Percentiles rank a stretch among this genome's conserved stretches.
Conservation (phyloP, 1,140 invertebrate genomes). For the Drosophila paulistorum region DNA sequence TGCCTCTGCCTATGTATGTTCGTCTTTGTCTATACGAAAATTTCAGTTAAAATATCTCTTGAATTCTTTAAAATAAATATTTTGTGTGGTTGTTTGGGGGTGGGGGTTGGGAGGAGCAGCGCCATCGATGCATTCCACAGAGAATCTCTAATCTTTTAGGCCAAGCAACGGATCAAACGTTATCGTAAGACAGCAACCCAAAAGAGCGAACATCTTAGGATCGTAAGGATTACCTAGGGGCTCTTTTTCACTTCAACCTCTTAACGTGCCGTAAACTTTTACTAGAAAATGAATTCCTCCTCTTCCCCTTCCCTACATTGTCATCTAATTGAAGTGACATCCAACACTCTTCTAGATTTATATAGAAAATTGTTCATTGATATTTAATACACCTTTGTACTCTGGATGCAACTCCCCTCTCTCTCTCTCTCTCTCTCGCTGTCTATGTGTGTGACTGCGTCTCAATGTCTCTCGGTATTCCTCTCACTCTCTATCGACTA, state of each 20-base stretch:
- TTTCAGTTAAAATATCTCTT: background rate
- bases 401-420: background rate
- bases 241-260: too few relatives aligned
- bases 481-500: conserved; percentile 9
- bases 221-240: too few relatives aligned
- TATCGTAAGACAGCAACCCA: too few relatives aligned
- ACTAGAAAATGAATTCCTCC: too few relatives aligned
- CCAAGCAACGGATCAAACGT: too few relatives aligned
- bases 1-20: background rate
- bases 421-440: conserved; percentile 1
- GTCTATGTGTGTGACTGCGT: background rate
- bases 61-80: conserved; percentile 8
- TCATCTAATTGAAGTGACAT: background rate
- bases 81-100: background rate
- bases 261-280: too few relatives aligned
- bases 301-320: too few relatives aligned
- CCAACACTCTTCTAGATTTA: background rate
- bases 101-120: background rate
- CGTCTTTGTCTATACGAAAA: background rate
- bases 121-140: background rate
- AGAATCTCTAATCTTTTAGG: too few relatives aligned
- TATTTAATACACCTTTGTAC: background rate
- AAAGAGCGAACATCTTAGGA: too few relatives aligned
- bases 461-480: conserved; percentile 9
- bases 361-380: background rate